Base-by-base conservation (phyloP, 2,888 invertebrate genomes). In the Brachyptera putata region DNA sequence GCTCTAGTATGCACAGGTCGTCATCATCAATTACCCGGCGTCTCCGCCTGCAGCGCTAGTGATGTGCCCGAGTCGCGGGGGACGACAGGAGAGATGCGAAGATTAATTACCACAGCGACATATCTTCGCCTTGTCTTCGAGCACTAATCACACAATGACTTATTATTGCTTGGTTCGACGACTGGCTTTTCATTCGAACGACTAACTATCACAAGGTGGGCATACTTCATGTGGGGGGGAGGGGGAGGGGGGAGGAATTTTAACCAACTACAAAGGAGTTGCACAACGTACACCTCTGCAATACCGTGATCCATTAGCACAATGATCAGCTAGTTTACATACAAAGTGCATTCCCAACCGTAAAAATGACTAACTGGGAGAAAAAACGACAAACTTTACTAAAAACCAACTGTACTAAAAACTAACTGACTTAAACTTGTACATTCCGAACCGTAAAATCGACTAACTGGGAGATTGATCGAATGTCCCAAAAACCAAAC, bases 31-130 rank as follows among this genome's bases (percentile, higher is more conserved):
- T 60, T 56, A 56, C 1, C 18, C 36, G 50, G 14, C 48, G 50
- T 59, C 53, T 59, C 43, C 55, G 43, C 41, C 46, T 34, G 41
- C 43, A 39, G 39, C 43, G 55, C 39, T 43, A 37, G 53, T 25
- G 30, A 13, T 21, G 36, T 24, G 56, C 37, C 14, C 37, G 56
- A 22, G 43, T 21, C 46, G 49, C 22, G 18, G 14, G 61, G 37
- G 49, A 26, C 48, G 56, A 37, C 55, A 46, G 37, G 49, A 55
- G n/a, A n/a, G n/a, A n/a, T n/a, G n/a, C n/a, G 56, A 73, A 73
- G 74, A 74, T 74, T 74, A 74, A 74, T 74, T 73, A 69, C 71
- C 67, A 61, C 67, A 68, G 66, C 70, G 71, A 72, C 73, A 70
- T 69, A 70, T 69, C 65, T 70, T 70, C 69, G 70, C 70, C 69